Percentiles rank a stretch among this genome's conserved stretches.
These are phyloP conservation scores for Caenorhabditis sp. DNA, from an alignment of 2,888 invertebrate genomes.

Conservation along the genomic window DNA sequence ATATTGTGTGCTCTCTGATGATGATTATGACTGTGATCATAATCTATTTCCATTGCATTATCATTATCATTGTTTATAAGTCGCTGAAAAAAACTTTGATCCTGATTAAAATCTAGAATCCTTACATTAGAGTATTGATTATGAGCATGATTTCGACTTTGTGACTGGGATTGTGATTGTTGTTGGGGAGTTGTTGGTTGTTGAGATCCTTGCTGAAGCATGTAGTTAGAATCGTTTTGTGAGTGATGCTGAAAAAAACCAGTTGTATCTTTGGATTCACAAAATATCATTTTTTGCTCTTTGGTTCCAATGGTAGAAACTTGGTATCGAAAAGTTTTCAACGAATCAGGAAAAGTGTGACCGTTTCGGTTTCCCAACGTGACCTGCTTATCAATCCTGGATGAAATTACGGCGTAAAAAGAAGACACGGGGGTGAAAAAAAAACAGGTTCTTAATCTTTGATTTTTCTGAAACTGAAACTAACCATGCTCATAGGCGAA, in stretches of 20 bases:
- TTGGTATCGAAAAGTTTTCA: too few relatives aligned
- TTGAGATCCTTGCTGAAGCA: constrained; percentile 12
- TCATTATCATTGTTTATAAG: constrained; percentile 25
- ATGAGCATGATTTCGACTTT: constrained; percentile 1
- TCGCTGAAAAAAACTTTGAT: constrained; percentile 13
- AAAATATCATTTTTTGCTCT: too few relatives aligned
- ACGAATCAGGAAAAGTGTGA: too few relatives aligned
- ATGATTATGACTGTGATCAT: constrained; percentile 13
- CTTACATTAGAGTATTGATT: constrained; percentile 11
- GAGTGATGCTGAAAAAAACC: constrained; percentile 14
- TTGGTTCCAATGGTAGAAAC: too few relatives aligned
- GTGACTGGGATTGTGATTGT: constrained; percentile 19
- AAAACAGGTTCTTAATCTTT: constrained; percentile 4
- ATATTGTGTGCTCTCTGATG: constrained; percentile 25
- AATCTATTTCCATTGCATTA: constrained; percentile 38
- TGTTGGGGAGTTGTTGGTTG: constrained; percentile 8
- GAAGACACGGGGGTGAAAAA: too few relatives aligned
- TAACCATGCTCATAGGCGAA: constrained; percentile 19
- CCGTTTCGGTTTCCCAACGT: too few relatives aligned
- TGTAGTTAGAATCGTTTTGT: constrained; percentile 10
- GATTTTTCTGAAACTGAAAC: background rate
- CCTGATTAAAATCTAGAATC: background rate
- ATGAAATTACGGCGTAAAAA: too few relatives aligned
- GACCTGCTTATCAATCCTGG: background rate
- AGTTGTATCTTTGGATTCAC: too few relatives aligned